phyloP scores from a whole-genome alignment of 2,113 vertebrate species.

The Vidua macroura region DNA sequence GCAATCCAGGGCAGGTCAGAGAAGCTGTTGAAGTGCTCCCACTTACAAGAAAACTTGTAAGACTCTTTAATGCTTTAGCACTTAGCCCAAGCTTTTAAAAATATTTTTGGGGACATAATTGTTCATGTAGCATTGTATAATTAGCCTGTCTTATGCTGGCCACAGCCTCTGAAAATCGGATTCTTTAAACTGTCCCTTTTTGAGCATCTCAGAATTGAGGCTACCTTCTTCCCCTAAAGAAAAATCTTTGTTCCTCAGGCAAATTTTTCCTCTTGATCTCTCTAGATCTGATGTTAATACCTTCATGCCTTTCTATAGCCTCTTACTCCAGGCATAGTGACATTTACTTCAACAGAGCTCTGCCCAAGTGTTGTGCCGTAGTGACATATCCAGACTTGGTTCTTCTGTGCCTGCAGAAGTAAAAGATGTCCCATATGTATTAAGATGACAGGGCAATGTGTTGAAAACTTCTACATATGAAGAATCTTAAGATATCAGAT shows the following conservation, averaged over 20 bases:
- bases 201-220: not conserved
- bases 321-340: constrained; percentile 50
- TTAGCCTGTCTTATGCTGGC: not conserved
- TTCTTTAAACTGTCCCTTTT: not conserved
- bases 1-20: not conserved
- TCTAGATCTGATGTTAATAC: constrained; percentile 44
- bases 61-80: not conserved
- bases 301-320: constrained; percentile 47
- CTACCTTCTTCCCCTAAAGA: constrained; percentile 26
- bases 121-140: not conserved
- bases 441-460: constrained; percentile 52
- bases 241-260: constrained; percentile 29
- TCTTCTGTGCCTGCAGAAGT: constrained; percentile 48
- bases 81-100: not conserved
- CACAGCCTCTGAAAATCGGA: not conserved
- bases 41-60: not conserved
- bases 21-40: not conserved
- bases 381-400: constrained; percentile 55
- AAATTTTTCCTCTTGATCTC: constrained; percentile 55
- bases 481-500: constrained; percentile 45
- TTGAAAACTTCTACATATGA: constrained; percentile 42
- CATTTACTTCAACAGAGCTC: constrained; percentile 59
- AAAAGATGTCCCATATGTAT: constrained; percentile 45
- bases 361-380: constrained; percentile 20
- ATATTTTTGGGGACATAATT: not conserved